These are phyloP conservation scores for Trichonephila clavipes DNA, from an alignment of 1,140 invertebrate genomes.

Conservation along the genomic window DNA sequence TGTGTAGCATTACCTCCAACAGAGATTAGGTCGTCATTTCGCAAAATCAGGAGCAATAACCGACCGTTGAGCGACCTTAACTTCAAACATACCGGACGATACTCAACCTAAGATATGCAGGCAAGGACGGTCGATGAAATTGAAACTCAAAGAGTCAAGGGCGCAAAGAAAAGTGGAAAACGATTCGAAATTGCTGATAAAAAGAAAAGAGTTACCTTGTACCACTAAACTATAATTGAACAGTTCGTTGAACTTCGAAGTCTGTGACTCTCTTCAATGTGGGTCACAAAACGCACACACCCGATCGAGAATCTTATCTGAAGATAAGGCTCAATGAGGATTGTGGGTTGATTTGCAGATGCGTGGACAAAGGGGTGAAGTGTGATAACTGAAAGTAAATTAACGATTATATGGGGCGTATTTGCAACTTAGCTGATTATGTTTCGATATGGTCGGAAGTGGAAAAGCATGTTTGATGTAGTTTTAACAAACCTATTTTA, in stretches of 20 bases:
- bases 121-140: constrained; percentile 70
- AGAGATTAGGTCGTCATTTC: constrained; percentile 10
- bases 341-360: constrained; percentile 15
- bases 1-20: neutral
- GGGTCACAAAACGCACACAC: constrained; percentile 56
- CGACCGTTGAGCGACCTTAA: constrained; percentile 25
- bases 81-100: constrained; percentile 44
- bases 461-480: neutral
- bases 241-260: constrained; percentile 72
- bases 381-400: neutral
- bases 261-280: constrained; percentile 8
- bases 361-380: neutral
- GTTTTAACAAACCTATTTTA: too few species aligned
- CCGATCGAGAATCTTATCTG: constrained; percentile 37
- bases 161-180: constrained; percentile 60
- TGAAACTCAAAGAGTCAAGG: constrained; percentile 63
- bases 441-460: neutral
- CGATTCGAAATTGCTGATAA: constrained; percentile 54
- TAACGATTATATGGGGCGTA: too few species aligned
- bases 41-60: constrained; percentile 27
- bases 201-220: constrained; percentile 66
- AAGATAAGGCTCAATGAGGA: constrained; percentile 2
- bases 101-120: constrained; percentile 10
- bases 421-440: too few species aligned
- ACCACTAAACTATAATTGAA: constrained; percentile 72